Conservation (phyloP, 2,888 invertebrate genomes). For the Scaptomyza caliginosa region DNA sequence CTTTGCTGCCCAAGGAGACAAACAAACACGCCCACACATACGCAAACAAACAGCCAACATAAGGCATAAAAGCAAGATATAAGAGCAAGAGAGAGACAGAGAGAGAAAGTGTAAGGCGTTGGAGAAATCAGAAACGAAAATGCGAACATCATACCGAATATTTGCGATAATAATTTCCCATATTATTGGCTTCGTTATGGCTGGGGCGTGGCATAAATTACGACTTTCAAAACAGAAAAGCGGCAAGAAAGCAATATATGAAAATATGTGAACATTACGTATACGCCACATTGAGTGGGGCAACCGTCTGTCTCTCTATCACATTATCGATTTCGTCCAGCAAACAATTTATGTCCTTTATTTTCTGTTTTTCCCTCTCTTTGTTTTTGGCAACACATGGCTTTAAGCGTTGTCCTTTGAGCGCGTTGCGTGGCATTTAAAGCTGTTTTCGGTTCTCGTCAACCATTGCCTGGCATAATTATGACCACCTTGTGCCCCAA, state of each 20-base stretch:
- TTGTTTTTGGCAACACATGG: slow-evolving; percentile 28
- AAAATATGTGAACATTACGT: slow-evolving; percentile 48
- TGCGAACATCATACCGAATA: slow-evolving; percentile 52
- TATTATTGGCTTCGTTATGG: slow-evolving; percentile 73
- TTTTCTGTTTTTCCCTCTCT: neutral
- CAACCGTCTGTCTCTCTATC: slow-evolving; percentile 12
- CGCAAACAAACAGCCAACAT: slow-evolving; percentile 39
- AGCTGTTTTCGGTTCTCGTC: slow-evolving; percentile 18
- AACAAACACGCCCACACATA: slow-evolving; percentile 14
- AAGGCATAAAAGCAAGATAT: slow-evolving; percentile 18
- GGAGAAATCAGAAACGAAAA: slow-evolving; percentile 57
- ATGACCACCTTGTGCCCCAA: slow-evolving; percentile 27
- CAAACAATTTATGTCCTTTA: slow-evolving; percentile 33
- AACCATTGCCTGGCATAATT: slow-evolving; percentile 34
- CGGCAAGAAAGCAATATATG: slow-evolving; percentile 13
- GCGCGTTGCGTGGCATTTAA: slow-evolving; percentile 28
- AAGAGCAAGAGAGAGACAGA: neutral
- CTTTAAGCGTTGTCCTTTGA: slow-evolving; percentile 29
- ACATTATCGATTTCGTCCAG: slow-evolving; percentile 45
- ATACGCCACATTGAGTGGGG: slow-evolving; percentile 31
- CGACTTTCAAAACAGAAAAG: slow-evolving; percentile 14
- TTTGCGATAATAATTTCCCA: slow-evolving; percentile 74
- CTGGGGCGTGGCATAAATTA: slow-evolving; percentile 75
- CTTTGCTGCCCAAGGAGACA: slow-evolving; percentile 33
- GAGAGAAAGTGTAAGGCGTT: neutral